These are phyloP conservation scores for Noctua comes DNA, from an alignment of 2,888 invertebrate genomes.

Conservation along the genomic window DNA sequence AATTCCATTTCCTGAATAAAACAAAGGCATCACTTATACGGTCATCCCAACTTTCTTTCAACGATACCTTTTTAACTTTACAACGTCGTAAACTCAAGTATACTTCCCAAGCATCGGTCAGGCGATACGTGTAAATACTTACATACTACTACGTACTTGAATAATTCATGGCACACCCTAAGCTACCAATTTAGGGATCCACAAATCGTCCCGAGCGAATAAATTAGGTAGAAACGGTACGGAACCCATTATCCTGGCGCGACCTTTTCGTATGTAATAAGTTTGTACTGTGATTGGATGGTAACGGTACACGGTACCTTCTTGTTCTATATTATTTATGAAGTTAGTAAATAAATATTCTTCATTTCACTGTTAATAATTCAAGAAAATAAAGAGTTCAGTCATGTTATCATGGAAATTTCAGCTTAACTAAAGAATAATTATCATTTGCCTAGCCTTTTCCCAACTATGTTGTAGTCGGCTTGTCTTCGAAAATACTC, in stretches of 20 bases:
- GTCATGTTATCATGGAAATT: not conserved
- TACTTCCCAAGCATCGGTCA: constrained; percentile 40
- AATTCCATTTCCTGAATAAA: constrained; percentile 38
- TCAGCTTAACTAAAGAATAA: not conserved
- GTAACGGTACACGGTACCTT: not conserved
- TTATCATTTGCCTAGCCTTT: not conserved
- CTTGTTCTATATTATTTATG: not conserved
- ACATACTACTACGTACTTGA: constrained; percentile 35
- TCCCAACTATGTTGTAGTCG: not conserved
- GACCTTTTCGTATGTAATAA: constrained; percentile 55
- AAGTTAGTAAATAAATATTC: constrained; percentile 5
- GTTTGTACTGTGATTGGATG: constrained; percentile 51
- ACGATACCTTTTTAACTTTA: constrained; percentile 35
- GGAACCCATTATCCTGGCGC: constrained; percentile 56
- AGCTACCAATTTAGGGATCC: constrained; percentile 61
- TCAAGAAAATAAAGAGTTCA: not conserved
- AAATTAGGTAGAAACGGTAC: constrained; percentile 55
- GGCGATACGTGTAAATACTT: constrained; percentile 56
- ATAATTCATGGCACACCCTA: constrained; percentile 60
- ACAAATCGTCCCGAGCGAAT: constrained; percentile 59
- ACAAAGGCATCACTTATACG: constrained; percentile 17
- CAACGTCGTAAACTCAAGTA: constrained; percentile 48
- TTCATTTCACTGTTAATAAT: not conserved
- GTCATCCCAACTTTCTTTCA: constrained; percentile 25
- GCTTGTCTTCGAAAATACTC: not conserved